phyloP scores from a whole-genome alignment of 2,888 invertebrate genomes.

The Drosophila subsilvestris region DNA sequence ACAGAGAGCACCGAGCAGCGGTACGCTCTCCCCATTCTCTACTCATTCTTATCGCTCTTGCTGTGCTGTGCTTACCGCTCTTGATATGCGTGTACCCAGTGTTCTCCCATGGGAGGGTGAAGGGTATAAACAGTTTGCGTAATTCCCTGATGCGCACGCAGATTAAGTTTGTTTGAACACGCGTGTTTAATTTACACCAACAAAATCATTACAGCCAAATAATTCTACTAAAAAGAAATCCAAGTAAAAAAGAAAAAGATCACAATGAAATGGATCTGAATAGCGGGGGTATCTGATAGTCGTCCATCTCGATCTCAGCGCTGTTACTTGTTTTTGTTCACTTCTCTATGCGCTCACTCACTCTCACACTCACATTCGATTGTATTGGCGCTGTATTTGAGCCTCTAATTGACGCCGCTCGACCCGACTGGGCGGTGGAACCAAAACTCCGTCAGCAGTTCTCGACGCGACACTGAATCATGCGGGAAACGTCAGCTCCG shows the following conservation, averaged over 20 bases:
- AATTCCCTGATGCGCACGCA: neutral
- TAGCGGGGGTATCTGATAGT: neutral
- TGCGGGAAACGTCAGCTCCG: conserved; percentile 49
- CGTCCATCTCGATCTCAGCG: conserved; percentile 21
- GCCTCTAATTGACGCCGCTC: conserved; percentile 64
- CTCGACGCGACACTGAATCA: conserved; percentile 63
- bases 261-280: neutral
- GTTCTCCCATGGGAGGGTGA: too few species aligned
- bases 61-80: neutral
- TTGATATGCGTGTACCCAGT: neutral
- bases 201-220: neutral
- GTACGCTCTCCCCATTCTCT: neutral
- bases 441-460: conserved; percentile 52
- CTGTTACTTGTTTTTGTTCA: conserved; percentile 21
- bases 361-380: conserved; percentile 22
- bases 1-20: neutral
- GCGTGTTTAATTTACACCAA: too few species aligned
- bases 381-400: conserved; percentile 46
- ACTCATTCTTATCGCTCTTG: neutral
- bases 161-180: neutral
- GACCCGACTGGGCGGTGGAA: conserved; percentile 48
- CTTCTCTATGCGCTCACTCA: neutral
- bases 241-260: neutral
- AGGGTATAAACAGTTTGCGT: neutral
- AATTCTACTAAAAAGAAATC: neutral